Percentiles rank a stretch among this genome's conserved stretches.
phyloP scores from a whole-genome alignment of 2,797 vertebrate genomes.

The Bufotes viridis region DNA sequence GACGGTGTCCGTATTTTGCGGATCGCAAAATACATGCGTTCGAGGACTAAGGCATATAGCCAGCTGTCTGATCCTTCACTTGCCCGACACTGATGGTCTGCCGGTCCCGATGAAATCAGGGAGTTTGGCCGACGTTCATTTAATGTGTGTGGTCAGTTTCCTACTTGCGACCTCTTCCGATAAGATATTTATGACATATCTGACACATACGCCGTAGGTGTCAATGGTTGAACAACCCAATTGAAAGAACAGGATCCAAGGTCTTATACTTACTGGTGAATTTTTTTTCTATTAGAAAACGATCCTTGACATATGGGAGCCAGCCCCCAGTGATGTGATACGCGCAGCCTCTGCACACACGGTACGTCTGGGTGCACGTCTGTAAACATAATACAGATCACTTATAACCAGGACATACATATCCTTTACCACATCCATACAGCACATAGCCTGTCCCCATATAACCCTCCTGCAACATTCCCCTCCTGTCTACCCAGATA shows the following conservation, averaged over 20 bases:
- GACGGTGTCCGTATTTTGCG: too few relatives aligned
- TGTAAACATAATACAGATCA: not conserved
- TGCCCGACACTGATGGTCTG: too few relatives aligned
- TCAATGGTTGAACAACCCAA: not conserved
- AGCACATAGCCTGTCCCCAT: slow-evolving; percentile 21
- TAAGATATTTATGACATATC: not conserved
- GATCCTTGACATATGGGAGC: not conserved
- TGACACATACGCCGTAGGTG: not conserved
- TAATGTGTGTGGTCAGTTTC: too few relatives aligned
- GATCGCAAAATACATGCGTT: too few relatives aligned
- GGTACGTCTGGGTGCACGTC: not conserved
- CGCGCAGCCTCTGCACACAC: not conserved
- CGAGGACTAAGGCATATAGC: too few relatives aligned
- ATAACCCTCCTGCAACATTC: slow-evolving; percentile 33
- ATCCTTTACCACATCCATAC: slow-evolving; percentile 1
- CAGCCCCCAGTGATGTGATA: not conserved
- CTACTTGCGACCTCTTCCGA: too few relatives aligned
- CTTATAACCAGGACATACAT: not conserved
- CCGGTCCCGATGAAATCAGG: too few relatives aligned
- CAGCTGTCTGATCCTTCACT: too few relatives aligned
- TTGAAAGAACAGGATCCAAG: not conserved
- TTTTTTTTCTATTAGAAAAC: not conserved
- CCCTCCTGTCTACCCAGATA: not conserved
- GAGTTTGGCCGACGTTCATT: too few relatives aligned
- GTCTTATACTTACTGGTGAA: not conserved